Percentiles rank a stretch among this genome's conserved stretches.
phyloP scores from a whole-genome alignment of 2,113 vertebrate species.

The Asarcornis scutulata region DNA sequence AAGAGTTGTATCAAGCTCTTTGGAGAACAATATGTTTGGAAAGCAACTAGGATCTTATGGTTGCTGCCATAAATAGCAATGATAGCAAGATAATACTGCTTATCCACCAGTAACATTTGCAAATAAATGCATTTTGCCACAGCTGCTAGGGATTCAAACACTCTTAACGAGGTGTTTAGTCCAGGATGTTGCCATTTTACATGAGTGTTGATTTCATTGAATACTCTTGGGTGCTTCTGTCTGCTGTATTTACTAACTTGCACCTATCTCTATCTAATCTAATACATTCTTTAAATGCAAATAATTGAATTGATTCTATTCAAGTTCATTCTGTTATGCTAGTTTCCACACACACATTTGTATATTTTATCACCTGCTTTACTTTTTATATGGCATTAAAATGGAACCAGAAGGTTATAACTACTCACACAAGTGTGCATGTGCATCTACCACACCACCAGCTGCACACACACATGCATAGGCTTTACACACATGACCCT shows the following conservation, averaged over 20 bases:
- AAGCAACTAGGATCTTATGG: not conserved
- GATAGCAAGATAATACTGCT: not conserved
- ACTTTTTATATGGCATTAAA: not conserved
- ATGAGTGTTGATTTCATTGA: not conserved
- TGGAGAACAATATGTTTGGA: not conserved
- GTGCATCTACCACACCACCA: not conserved
- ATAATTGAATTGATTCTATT: not conserved
- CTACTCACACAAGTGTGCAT: not conserved
- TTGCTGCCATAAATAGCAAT: constrained; percentile 1
- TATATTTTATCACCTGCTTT: not conserved
- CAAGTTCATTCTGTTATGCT: not conserved
- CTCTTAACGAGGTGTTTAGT: not conserved
- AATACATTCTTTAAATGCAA: not conserved
- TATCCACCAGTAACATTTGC: not conserved
- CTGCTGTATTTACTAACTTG: not conserved
- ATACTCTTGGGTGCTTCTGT: not conserved
- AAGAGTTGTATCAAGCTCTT: not conserved
- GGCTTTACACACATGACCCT: rapidly evolving
- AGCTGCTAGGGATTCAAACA: not conserved
- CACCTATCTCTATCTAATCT: not conserved
- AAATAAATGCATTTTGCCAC: not conserved
- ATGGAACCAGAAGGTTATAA: not conserved
- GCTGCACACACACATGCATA: too few relatives aligned
- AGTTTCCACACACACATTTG: not conserved
- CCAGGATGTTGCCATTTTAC: not conserved